Base-by-base conservation (phyloP, 2,797 vertebrate species). In the Pteropus rufus region DNA sequence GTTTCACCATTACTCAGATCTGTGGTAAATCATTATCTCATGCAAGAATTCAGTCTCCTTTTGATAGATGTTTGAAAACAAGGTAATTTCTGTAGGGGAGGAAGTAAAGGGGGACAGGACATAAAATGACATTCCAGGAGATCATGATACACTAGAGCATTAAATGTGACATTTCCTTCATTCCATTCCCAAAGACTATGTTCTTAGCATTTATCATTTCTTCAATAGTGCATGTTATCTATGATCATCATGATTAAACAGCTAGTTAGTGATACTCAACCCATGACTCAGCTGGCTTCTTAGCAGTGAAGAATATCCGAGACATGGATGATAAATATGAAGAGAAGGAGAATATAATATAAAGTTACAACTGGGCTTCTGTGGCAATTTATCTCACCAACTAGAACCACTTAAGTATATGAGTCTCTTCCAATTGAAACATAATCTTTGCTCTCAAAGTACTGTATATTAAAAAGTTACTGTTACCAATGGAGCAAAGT, bases 261-360 rank as follows among this genome's bases (percentile, higher is more conserved):
- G 49, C 34, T 75, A 65, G 56, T n/a, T 69, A 82, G 60, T 54
- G 49, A 49, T 49, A 89, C 7, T 76, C 79, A 91, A 86, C 14
- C 24, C 46, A 65, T 31, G 52, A 93, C 29, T 83, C 72, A 83
- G 41, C 23, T 83, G 31, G 41, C 52, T 69, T 69, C 44, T 95
- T 64, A 49, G 54, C 52, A 86, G 75, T n/a, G 85, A 91, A 95
- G 39, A 95, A 81, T 84, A 91, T 62, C 4, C 81, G 75, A 92
- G 29, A 87, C 31, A 77, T 29, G 62, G 10, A 88, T 73, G 34
- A 76, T 93, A 95, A 92, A 79, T 52, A 88, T 31, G 34, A 84
- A 90, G 26, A 95, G 62, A 87, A 91, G 15, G 56, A 41, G 34
- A 18, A 49, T 49, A 49, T 18, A 49, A 49, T 49, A 49, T 64